A percentile compares a stretch with the other conserved stretches of the same genome.
Conservation (phyloP, 2,888 invertebrate genomes). For the Polietes domitor region DNA sequence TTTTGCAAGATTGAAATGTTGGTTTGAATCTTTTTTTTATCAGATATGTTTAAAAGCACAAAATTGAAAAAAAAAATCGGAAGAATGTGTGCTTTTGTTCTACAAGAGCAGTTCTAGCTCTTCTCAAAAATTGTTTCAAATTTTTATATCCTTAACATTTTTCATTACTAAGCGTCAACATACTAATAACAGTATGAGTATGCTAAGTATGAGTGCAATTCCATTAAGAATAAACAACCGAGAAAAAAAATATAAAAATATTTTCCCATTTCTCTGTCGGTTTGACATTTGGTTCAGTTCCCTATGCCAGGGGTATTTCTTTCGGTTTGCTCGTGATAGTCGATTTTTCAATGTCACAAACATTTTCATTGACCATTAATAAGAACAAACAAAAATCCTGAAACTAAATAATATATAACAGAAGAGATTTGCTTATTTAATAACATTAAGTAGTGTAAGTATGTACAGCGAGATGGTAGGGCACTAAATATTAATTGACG, state of each 20-base stretch:
- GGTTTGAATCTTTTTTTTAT: too few species aligned
- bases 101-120: too few species aligned
- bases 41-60: too few species aligned
- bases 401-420: neutral
- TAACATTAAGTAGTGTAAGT: neutral
- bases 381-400: neutral
- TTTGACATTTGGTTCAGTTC: too few species aligned
- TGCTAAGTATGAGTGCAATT: neutral
- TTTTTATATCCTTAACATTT: too few species aligned
- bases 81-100: too few species aligned
- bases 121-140: too few species aligned
- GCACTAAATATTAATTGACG: conserved; percentile 10
- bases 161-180: too few species aligned
- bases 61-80: too few species aligned
- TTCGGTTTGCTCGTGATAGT: neutral
- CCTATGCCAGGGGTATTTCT: too few species aligned
- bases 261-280: neutral
- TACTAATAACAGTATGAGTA: too few species aligned
- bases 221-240: neutral
- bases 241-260: neutral
- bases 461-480: neutral
- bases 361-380: conserved; percentile 22
- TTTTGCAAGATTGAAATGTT: too few species aligned
- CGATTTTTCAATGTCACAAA: conserved; percentile 33
- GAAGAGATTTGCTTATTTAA: conserved; percentile 11